These are phyloP conservation scores for Coptodon rendalli DNA, from an alignment of 2,113 vertebrate species.

Conservation along the genomic window DNA sequence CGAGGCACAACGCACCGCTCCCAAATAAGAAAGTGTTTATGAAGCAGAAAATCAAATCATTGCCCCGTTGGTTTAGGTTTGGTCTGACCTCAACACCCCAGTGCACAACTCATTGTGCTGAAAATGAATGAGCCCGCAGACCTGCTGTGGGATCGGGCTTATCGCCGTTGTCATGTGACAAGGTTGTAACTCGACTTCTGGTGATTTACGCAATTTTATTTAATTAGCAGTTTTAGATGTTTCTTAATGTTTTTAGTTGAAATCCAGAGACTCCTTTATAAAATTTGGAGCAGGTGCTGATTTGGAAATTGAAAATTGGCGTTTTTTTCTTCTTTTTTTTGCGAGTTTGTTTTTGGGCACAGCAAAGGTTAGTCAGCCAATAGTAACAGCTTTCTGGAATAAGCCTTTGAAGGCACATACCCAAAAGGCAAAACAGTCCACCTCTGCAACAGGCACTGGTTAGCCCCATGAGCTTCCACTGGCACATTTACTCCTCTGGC, in stretches of 20 bases:
- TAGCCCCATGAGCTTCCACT: constrained; percentile 32
- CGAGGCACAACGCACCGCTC: constrained; percentile 48
- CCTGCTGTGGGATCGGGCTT: constrained; percentile 25
- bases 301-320: not conserved
- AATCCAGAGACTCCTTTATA: not conserved
- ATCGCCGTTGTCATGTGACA: not conserved
- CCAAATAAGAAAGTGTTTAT: constrained; percentile 67
- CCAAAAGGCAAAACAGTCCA: constrained; percentile 52
- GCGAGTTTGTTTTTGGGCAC: not conserved
- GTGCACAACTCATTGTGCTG: constrained; percentile 50
- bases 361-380: constrained; percentile 7
- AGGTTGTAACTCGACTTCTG: not conserved
- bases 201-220: not conserved
- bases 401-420: constrained; percentile 38
- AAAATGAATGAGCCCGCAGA: constrained; percentile 57
- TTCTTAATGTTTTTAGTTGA: not conserved
- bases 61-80: constrained; percentile 54
- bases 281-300: not conserved
- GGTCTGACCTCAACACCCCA: constrained; percentile 47
- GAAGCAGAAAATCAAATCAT: constrained; percentile 70
- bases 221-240: not conserved
- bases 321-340: not conserved
- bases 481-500: constrained; percentile 38
- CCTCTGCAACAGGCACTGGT: constrained; percentile 29
- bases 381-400: constrained; percentile 35